Base-by-base conservation (phyloP, 1,140 invertebrate species). In the Drosophila bocqueti region DNA sequence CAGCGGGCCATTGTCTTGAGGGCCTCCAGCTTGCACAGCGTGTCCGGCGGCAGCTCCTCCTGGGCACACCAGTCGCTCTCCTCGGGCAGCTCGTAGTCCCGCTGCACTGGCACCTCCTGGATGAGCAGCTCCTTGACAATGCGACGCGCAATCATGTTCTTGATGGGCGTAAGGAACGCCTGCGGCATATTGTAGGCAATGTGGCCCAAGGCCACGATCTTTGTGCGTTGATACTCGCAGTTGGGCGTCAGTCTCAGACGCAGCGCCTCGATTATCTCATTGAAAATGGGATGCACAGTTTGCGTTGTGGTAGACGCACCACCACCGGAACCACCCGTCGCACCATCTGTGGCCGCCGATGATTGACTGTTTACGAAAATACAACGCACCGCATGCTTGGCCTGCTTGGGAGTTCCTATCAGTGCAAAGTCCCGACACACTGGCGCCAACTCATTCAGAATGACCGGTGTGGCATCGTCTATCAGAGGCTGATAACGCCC, bases 1-100 rank as follows among this genome's bases (percentile, higher is more conserved):
- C 98, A 99, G 34, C 98, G 95, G 2, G 98, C 98, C 96, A 99
- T 98, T 67, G 98, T 96, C 93, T 99, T 99, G 74, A 99, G 95
- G 0, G 97, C 98, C 93, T 99, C 98, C 65, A 99, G 95, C 94
- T 99, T 98, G 93, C 97, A 98, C 61, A 97, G 95, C 0, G 98
- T 99, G 93, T 98, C 97, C 84, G 98, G 96, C 2, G 98, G 97
- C 15, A 99, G 93, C 66, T 97, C 95, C 38, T 98, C 96, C 92
- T 99, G 97, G 3, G 95, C 93, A 93, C 97, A 98, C 98, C 98
- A 99, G 29, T 96, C 95, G 10, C 95, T 95, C 3, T 84, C 74
- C 13, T 84, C 95, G 3, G 94, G 93, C 29, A 91, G 49, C 6
- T 91, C 91, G 68, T 93, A 92, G 7, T 91, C 93, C 65, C 75